These are phyloP conservation scores for Cardinalis cardinalis DNA, from an alignment of 2,113 vertebrate species.

Conservation along the genomic window DNA sequence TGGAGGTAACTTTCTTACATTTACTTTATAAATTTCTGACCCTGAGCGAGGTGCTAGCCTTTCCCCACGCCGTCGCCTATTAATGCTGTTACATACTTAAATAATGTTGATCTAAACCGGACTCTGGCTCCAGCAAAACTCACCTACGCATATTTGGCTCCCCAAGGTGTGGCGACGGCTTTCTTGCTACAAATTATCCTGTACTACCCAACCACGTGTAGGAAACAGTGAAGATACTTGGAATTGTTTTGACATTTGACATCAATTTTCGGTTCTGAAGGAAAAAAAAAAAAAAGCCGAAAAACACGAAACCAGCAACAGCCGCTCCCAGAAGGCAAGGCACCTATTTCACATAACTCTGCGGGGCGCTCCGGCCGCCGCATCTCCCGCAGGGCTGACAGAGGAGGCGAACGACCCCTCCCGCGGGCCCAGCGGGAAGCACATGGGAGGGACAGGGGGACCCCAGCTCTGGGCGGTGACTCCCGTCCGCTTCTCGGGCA, in stretches of 20 bases:
- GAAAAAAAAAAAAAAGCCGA: no score
- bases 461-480: background rate
- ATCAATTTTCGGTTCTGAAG: background rate
- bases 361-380: background rate
- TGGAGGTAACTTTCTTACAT: background rate
- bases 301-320: rapidly evolving
- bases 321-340: background rate
- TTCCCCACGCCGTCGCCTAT: rapidly evolving
- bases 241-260: background rate
- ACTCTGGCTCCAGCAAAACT: no score
- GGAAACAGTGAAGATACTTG: background rate
- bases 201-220: rapidly evolving
- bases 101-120: background rate
- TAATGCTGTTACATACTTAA: background rate
- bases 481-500: rapidly evolving
- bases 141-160: rapidly evolving
- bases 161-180: background rate
- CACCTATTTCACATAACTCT: background rate
- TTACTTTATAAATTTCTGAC: background rate
- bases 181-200: background rate
- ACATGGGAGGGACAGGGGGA: background rate
- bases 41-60: rapidly evolving
- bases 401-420: background rate
- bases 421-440: background rate
- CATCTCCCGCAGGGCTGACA: background rate